Evolutionary conservation across 2,888 invertebrate genomes (phyloP), one percentile per base, ranked within the genome.

Genomic region (Caenorhabditis doughertyi): DNA sequence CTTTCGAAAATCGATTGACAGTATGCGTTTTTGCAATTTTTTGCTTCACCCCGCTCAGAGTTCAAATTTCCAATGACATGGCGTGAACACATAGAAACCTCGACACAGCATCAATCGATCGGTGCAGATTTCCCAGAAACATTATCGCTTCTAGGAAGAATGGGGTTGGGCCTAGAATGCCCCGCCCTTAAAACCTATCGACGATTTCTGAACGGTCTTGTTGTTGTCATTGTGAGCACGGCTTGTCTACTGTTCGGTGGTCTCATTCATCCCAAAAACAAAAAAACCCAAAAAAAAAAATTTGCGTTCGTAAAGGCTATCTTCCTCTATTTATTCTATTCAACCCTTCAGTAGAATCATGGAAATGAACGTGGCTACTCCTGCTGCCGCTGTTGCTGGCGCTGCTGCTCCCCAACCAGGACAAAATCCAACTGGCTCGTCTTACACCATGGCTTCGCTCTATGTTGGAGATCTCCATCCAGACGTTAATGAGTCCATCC

Each of bases 391-490:
- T 25, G 77, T 62, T 42, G 70, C 76, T 44, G 68, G 62, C 47
- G 70, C 55, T 73, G 73, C 58, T 21, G 68, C 80, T 49, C 68
- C 68, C 49, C 81, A 72, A 67, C 82, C 65, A 82, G 74, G 72
- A 64, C 81, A 81, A 81, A 79, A 79, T 51, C 71, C 65, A 9
- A 65, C 74, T 49, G 65, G 65, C 21, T 80, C 85, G 73, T 70
- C 81, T 65, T 82, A 92, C 88, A 92, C 93, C 44, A 96, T 97
- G 96, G 98, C 98, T 92, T 98, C 98, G 87, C 94, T 99, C 92
- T 99, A 99, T 94, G 98, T 99, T 93, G 99, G 99, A 92, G 98
- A 99, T 94, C 94, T 99, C 91, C 97, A 98, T 93, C 95, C 96
- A 85, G 98, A 98, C 8, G 97, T 99, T 88, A 98, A 97, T 89